Conservation (phyloP, 2,888 invertebrate species). For the Alentia gelatinosa region DNA sequence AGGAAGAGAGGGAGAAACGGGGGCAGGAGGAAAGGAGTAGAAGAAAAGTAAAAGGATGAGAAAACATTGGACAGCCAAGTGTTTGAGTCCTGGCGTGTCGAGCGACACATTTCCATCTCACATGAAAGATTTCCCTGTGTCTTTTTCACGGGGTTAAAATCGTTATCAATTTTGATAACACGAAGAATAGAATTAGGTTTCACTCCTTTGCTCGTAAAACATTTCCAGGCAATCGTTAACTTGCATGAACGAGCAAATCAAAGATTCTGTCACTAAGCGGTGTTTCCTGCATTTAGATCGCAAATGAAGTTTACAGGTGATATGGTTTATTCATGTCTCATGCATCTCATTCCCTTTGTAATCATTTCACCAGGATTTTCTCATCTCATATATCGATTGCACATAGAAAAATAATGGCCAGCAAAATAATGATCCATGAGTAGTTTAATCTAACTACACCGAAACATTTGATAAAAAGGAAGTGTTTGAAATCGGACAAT, state of each 20-base stretch:
- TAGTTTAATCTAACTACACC: too few species aligned
- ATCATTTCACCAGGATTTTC: too few species aligned
- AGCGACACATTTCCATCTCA: background rate
- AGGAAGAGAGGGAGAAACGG: background rate
- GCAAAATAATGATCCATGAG: too few species aligned
- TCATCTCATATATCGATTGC: too few species aligned
- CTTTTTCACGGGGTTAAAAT: background rate
- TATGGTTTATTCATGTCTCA: too few species aligned
- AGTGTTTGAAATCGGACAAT: too few species aligned
- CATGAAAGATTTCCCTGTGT: background rate
- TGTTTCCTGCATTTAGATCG: too few species aligned
- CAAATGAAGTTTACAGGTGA: too few species aligned
- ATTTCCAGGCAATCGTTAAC: background rate
- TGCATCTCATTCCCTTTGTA: too few species aligned
- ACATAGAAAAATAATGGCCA: too few species aligned
- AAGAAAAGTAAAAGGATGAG: too few species aligned
- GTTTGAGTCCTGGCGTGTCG: background rate
- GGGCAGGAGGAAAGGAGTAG: background rate
- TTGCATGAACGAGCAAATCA: background rate
- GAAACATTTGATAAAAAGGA: too few species aligned
- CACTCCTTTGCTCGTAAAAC: background rate
- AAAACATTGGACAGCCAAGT: background rate
- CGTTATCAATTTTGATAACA: constrained; percentile 1
- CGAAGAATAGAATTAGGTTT: background rate
- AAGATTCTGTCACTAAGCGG: background rate